phyloP scores from a whole-genome alignment of 1,140 invertebrate species.

The Tetraneura akinire region DNA sequence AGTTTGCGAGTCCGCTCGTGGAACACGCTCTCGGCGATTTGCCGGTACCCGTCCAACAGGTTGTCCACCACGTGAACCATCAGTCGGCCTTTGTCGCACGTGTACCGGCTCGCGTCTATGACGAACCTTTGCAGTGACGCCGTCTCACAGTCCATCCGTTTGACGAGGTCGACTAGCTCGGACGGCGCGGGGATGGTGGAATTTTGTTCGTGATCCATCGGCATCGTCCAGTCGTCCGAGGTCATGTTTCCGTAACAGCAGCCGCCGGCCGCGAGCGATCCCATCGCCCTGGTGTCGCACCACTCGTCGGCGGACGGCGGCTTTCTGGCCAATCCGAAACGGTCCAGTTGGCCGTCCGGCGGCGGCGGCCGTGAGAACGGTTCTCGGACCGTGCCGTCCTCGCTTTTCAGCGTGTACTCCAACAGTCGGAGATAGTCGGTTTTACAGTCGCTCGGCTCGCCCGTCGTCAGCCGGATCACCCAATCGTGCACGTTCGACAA shows the following conservation, averaged over 20 bases:
- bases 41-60: background rate
- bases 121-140: background rate
- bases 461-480: conserved; percentile 19
- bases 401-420: conserved; percentile 35
- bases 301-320: too few species aligned
- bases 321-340: background rate
- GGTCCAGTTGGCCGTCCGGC: background rate
- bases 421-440: conserved; percentile 5
- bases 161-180: background rate
- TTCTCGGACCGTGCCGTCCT: background rate
- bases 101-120: background rate
- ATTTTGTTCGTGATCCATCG: background rate
- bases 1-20: background rate
- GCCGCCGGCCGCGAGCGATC: background rate
- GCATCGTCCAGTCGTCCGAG: background rate
- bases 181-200: background rate
- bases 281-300: too few species aligned
- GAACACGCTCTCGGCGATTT: background rate
- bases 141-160: background rate
- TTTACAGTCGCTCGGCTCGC: background rate
- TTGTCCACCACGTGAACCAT: background rate
- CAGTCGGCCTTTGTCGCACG: background rate
- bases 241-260: too few species aligned
- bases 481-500: conserved; percentile 33
- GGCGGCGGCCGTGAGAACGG: background rate